A percentile compares a stretch with the other conserved stretches of the same genome.
These are phyloP conservation scores for Eudemis profundana DNA, from an alignment of 2,888 invertebrate species.

Conservation along the genomic window DNA sequence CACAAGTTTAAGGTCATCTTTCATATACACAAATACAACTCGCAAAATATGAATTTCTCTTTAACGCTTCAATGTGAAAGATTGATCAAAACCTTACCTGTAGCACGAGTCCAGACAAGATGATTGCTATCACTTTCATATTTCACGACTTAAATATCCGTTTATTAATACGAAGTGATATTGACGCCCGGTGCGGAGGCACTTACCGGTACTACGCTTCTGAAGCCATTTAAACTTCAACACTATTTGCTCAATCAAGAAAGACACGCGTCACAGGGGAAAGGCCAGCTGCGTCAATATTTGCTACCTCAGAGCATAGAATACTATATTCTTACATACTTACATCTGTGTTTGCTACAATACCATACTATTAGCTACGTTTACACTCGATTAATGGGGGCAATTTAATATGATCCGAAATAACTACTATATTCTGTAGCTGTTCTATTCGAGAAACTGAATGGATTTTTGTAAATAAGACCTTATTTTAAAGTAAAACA, in stretches of 20 bases:
- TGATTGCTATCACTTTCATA: slow-evolving; percentile 55
- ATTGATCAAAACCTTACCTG: too few species aligned
- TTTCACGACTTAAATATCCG: slow-evolving; percentile 46
- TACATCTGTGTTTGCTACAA: too few species aligned
- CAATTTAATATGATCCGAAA: neutral
- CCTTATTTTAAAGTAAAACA: neutral
- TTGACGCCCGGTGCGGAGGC: slow-evolving; percentile 27
- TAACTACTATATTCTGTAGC: neutral
- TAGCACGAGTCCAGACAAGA: slow-evolving; percentile 53
- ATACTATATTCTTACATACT: too few species aligned
- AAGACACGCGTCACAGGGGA: slow-evolving; percentile 54
- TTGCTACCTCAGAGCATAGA: too few species aligned
- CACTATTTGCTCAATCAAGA: slow-evolving; percentile 56
- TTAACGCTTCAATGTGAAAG: too few species aligned
- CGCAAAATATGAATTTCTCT: too few species aligned
- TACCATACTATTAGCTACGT: slow-evolving; percentile 34
- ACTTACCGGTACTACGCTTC: slow-evolving; percentile 31
- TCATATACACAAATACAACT: neutral
- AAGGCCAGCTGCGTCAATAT: slow-evolving; percentile 61
- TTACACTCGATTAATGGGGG: slow-evolving; percentile 5
- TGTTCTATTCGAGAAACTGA: neutral
- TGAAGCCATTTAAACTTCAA: slow-evolving; percentile 50
- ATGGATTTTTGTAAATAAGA: neutral
- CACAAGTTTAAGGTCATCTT: neutral
- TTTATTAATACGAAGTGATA: slow-evolving; percentile 30